These are phyloP conservation scores for Oryctolagus cuniculus DNA, from an alignment of 2,113 vertebrate species.

Conservation along the genomic window DNA sequence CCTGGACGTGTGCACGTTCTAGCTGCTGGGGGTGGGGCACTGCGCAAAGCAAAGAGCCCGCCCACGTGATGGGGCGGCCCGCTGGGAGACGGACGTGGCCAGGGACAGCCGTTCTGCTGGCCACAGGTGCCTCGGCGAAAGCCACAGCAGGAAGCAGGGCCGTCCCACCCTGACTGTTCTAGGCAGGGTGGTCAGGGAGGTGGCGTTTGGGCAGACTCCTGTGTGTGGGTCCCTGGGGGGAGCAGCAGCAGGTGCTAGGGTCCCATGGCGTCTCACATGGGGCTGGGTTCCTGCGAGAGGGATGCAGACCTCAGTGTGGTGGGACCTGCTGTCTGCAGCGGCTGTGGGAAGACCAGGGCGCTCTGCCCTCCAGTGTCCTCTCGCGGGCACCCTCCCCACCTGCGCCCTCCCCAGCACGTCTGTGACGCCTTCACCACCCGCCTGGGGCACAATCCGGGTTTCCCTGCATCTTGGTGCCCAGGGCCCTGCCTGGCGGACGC, in stretches of 20 bases:
- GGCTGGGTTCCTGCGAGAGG: not conserved
- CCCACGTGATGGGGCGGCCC: fast-evolving
- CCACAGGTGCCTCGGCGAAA: too few species aligned
- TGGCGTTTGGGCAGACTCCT: not conserved
- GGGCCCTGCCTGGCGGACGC: too few species aligned
- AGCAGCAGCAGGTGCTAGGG: not conserved
- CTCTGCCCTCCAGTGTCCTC: not conserved
- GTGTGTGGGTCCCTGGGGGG: not conserved
- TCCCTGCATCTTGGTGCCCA: too few species aligned
- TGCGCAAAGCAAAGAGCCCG: not conserved
- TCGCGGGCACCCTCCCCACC: not conserved
- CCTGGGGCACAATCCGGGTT: not conserved
- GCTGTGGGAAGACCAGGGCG: not conserved
- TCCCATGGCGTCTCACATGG: not conserved
- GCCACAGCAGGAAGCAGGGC: too few species aligned
- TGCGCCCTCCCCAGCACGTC: not conserved
- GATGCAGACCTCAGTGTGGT: too few species aligned
- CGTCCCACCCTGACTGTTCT: too few species aligned
- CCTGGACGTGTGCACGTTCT: not conserved
- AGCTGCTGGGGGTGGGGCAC: fast-evolving
- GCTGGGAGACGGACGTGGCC: not conserved
- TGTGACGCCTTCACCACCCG: too few species aligned
- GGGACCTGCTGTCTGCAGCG: not conserved
- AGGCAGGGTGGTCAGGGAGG: too few species aligned
- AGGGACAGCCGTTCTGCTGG: not conserved